A percentile compares a stretch with the other conserved stretches of the same genome.
phyloP scores from a whole-genome alignment of 2,888 invertebrate species.

The Drosophila borborema region DNA sequence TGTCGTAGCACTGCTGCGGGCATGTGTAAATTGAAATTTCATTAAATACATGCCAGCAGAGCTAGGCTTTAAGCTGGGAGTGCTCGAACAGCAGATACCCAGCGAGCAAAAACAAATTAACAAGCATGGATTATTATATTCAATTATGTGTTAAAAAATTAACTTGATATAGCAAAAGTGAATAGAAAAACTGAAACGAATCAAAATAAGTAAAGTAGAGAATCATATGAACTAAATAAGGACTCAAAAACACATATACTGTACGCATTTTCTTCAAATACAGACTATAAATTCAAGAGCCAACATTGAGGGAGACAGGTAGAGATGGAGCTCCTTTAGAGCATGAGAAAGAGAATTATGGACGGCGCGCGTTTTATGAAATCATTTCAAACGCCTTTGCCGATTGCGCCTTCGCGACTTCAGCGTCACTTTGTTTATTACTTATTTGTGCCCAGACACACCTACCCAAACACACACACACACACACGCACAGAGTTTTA shows the following conservation, averaged over 20 bases:
- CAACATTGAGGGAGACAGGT: not conserved
- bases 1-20: constrained; percentile 39
- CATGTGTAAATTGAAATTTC: constrained; percentile 52
- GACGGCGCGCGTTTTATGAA: constrained; percentile 58
- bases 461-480: constrained; percentile 16
- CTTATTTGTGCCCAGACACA: constrained; percentile 43
- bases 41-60: constrained; percentile 35
- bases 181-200: too few relatives aligned
- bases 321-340: too few relatives aligned
- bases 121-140: too few relatives aligned
- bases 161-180: not conserved
- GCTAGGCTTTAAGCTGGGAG: not conserved
- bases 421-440: constrained; percentile 61
- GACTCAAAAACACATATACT: not conserved
- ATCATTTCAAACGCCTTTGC: constrained; percentile 65
- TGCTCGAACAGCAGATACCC: constrained; percentile 1
- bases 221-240: not conserved
- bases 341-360: constrained; percentile 36
- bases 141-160: not conserved
- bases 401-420: constrained; percentile 38
- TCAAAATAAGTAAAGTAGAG: too few relatives aligned
- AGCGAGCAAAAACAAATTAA: not conserved
- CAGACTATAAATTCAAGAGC: constrained; percentile 1
- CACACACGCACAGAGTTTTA: not conserved
- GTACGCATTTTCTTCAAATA: not conserved